Conservation (phyloP, 2,797 vertebrate species). For the Paguma larvata region DNA sequence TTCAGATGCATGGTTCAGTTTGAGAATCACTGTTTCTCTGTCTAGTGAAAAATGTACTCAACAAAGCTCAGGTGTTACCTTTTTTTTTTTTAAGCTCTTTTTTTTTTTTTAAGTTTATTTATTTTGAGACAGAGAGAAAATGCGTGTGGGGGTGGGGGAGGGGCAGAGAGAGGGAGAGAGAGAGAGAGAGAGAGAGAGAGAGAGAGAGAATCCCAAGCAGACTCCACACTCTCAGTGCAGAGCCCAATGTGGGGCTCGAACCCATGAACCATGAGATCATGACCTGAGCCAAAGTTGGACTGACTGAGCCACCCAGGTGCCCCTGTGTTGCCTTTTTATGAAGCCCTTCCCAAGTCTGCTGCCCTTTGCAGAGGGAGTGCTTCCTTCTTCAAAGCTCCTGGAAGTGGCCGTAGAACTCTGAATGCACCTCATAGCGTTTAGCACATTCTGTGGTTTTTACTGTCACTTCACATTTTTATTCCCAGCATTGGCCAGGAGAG, state of each 20-base stretch:
- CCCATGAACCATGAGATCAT: not conserved
- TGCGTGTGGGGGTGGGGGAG: not conserved
- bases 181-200: not conserved
- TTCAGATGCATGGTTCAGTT: not conserved
- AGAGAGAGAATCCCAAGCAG: not conserved
- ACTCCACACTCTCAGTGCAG: not conserved
- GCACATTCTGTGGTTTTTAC: not conserved
- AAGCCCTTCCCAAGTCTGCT: not conserved
- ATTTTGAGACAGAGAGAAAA: not conserved
- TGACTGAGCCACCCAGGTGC: too few relatives aligned
- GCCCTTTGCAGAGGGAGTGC: not conserved
- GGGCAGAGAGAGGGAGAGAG: not conserved
- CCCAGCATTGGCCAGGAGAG: not conserved
- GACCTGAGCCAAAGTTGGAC: not conserved
- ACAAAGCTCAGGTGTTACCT: not conserved
- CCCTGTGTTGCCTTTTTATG: not conserved
- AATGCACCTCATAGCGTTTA: fast-evolving
- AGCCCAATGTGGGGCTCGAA: not conserved
- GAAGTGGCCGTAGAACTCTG: not conserved
- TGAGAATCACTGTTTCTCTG: not conserved
- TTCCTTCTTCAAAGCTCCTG: not conserved
- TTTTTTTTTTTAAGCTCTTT: not conserved
- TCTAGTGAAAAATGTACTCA: not conserved
- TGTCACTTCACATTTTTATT: not conserved
- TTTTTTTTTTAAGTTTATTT: not conserved